Evolutionary conservation across 1,140 invertebrate species (phyloP), one percentile per base, ranked within the genome.

Genomic region (Goniozus legneri): DNA sequence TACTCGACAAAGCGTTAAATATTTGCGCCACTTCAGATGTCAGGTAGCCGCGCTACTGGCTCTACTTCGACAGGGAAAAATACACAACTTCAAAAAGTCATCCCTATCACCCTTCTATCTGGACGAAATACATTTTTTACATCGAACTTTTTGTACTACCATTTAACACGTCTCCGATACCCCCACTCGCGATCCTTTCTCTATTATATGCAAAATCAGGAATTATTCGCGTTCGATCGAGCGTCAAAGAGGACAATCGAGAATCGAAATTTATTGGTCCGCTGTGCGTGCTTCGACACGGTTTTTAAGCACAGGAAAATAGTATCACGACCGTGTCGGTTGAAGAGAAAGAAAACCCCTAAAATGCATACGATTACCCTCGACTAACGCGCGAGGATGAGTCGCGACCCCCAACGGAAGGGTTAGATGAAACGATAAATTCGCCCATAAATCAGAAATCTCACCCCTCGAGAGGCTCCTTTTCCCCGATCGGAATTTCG

Each of bases 311-410:
- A 53, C 54, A 54, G 56, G 22, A 36, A 51, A 59, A 42, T 58
- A 54, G 54, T n/a, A n/a, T n/a, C 44, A 47, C 24, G 40, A 37
- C 35, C 39, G 2, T 8, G 7, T 27, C 6, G 4, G 36, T 44
- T 43, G 41, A 51, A 44, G 16, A 20, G 44, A 38, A 43, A 41
- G 50, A 65, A 66, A 56, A 32, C 57, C 55, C 39, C 58, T 62
- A 65, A 69, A 68, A 67, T 62, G 67, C 67, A 67, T 70, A 62
- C 67, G 64, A 70, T 70, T 68, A 70, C 64, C 57, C 58, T 46
- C 54, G 50, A 35, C 27, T 52, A n/a, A n/a, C 35, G 36, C n/a
- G 45, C 34, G 47, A 49, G 45, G 44, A 43, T 52, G 41, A 19
- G 24, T 46, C 44, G 45, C 44, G 60, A 50, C 41, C 45, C 45